A percentile compares a stretch with the other conserved stretches of the same genome.
Evolutionary conservation across 2,113 vertebrate species (phyloP).

Genomic region (Ciconia boyciana): DNA sequence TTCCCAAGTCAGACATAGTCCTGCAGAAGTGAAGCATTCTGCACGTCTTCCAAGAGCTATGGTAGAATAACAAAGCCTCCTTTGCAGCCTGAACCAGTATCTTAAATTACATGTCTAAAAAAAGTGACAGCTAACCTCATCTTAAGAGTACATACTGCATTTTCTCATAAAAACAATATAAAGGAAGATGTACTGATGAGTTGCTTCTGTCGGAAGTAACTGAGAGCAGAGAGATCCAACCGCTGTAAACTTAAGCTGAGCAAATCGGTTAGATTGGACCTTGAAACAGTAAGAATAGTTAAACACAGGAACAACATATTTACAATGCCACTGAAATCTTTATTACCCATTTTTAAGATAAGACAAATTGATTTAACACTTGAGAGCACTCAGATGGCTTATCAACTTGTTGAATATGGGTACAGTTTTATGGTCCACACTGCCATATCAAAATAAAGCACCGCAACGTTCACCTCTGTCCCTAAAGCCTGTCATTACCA

Average conservation of each 20-base stretch:
- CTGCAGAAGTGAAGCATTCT: not conserved
- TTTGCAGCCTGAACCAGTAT: not conserved
- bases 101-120: not conserved
- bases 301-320: not conserved
- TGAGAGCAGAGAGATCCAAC: not conserved
- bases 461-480: not conserved
- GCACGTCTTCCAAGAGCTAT: not conserved
- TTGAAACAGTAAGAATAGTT: not conserved
- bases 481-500: not conserved
- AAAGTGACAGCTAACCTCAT: not conserved
- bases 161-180: not conserved
- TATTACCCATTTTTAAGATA: not conserved
- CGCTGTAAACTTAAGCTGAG: not conserved
- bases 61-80: not conserved
- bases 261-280: not conserved
- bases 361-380: not conserved
- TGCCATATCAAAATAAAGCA: not conserved
- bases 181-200: not conserved
- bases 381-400: not conserved
- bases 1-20: not conserved
- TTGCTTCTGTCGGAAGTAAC: not conserved
- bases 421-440: not conserved
- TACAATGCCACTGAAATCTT: not conserved
- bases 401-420: not conserved
- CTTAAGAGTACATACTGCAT: not conserved